phyloP scores from a whole-genome alignment of 1,140 invertebrate species.

The Macrotrachela quadricornifera region DNA sequence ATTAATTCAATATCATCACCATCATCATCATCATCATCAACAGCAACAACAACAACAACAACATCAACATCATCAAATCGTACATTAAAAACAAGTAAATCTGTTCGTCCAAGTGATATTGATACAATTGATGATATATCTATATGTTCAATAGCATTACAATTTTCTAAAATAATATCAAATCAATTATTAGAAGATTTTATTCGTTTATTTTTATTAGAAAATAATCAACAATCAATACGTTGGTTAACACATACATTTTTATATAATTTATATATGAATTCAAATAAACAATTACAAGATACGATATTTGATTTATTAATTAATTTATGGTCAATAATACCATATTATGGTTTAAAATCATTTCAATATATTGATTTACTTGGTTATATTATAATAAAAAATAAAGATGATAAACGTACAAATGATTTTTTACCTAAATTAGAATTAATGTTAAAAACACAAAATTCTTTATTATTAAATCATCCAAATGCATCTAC shows the following conservation, averaged over 20 bases:
- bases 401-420: slow-evolving; percentile 22
- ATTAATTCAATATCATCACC: not conserved
- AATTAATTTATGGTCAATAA: slow-evolving; percentile 64
- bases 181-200: slow-evolving; percentile 21
- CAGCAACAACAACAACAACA: not conserved
- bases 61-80: not conserved
- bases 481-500: too few relatives aligned
- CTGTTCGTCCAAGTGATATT: too few relatives aligned
- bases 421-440: too few relatives aligned
- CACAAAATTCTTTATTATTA: too few relatives aligned
- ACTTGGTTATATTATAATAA: slow-evolving; percentile 70
- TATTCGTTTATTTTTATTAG: slow-evolving; percentile 66
- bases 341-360: slow-evolving; percentile 71
- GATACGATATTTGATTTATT: slow-evolving; percentile 54
- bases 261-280: slow-evolving; percentile 32
- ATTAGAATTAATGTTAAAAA: too few relatives aligned
- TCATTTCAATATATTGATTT: slow-evolving; percentile 87
- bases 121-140: too few relatives aligned
- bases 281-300: slow-evolving; percentile 50
- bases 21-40: not conserved
- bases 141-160: slow-evolving; percentile 33
- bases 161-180: too few relatives aligned
- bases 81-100: too few relatives aligned
- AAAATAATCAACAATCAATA: slow-evolving; percentile 71
- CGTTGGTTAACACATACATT: slow-evolving; percentile 71